Base-by-base conservation (phyloP, 2,888 invertebrate species). In the Patella ulyssiponensis region DNA sequence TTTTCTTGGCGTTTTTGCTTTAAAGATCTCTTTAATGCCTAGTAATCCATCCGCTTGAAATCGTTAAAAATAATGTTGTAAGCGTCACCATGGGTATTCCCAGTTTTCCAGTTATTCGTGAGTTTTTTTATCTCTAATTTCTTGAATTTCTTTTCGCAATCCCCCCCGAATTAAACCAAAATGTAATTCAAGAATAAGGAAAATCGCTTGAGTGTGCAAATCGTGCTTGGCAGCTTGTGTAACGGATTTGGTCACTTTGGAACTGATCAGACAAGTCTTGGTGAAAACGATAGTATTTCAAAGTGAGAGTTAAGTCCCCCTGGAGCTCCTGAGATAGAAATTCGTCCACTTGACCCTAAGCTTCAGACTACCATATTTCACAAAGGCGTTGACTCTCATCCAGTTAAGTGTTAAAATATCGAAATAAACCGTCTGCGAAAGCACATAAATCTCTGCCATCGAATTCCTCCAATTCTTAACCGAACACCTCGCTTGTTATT, bases 351-450 rank as follows among this genome's bases (percentile, higher is more conserved):
- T 64, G 64, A 64, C 64, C 64, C 23, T 4, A 20, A 12, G 64
- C 12, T 64, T 23, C 20, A 20, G 23, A 23, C 9, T 23, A 64
- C 64, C 64, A 64, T 23, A 64, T 23, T 23, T 64, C 64, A 64
- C 64, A 64, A 64, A 64, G 64, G 23, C 64, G 64, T 64, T 64
- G 64, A 64, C 64, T 64, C 64, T 64, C 64, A 64, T 64, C 23
- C 64, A 64, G 20, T 64, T 64, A 64, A 64, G 64, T 64, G 64
- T 64, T 64, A 64, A 64, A 64, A 64, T 64, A 23, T 23, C 20
- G 64, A 64, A 64, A 64, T 64, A 64, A 64, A 64, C 64, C 64
- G 23, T 64, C 64, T 64, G 64, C 11, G 23, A 64, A 23, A n/a
- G 3, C 11, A 23, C 64, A 64, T 64, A 12, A 64, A 64, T 64